These are phyloP conservation scores for Plumapathes pennacea DNA, from an alignment of 92 coral and sea anemone species.

Conservation along the genomic window DNA sequence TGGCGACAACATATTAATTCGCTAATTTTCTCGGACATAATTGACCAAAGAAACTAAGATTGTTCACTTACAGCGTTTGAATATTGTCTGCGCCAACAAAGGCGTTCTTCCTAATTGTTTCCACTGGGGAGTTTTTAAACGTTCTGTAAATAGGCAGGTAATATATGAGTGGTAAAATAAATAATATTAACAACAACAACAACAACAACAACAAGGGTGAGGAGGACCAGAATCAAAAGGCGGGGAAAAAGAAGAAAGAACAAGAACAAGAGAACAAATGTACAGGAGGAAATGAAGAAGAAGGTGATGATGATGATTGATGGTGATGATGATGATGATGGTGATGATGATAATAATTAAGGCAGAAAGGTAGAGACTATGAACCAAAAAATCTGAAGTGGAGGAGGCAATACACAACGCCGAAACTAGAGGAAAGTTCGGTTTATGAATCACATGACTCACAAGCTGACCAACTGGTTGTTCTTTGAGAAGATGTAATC, in stretches of 20 bases:
- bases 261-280: too few relatives aligned
- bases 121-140: constrained; percentile 36
- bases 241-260: too few relatives aligned
- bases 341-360: neutral
- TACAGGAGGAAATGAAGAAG: neutral
- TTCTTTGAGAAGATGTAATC: constrained; percentile 11
- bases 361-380: too few relatives aligned
- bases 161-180: neutral
- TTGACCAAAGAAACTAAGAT: too few relatives aligned
- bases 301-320: neutral
- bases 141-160: constrained; percentile 16
- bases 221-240: too few relatives aligned
- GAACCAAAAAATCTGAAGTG: too few relatives aligned
- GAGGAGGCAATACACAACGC: neutral
- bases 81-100: constrained; percentile 32
- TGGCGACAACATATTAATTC: too few relatives aligned
- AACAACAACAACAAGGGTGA: too few relatives aligned
- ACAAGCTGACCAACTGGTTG: constrained; percentile 10
- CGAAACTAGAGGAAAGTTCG: neutral
- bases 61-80: constrained; percentile 64
- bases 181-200: too few relatives aligned
- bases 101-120: constrained; percentile 50
- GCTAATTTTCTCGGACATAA: too few relatives aligned
- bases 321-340: neutral
- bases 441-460: constrained; percentile 1